Conservation (phyloP, 2,888 invertebrate species). For the Platycheirus rosarum region DNA sequence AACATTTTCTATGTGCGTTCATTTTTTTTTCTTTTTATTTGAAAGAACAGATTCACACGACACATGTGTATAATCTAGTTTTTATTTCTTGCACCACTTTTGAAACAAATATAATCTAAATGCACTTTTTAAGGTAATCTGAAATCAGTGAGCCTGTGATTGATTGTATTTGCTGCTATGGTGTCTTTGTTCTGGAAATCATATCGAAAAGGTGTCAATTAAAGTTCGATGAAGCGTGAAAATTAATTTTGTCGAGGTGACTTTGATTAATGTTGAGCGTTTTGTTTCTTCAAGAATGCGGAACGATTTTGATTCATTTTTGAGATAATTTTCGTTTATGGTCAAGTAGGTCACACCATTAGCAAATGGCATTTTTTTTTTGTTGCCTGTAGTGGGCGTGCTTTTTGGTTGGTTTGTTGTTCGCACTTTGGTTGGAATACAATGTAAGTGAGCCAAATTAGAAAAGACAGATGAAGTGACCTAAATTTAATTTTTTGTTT, state of each 20-base stretch:
- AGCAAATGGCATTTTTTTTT: not conserved
- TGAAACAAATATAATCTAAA: not conserved
- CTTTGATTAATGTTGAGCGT: conserved; percentile 54
- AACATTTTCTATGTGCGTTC: conserved; percentile 38
- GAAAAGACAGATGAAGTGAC: too few species aligned
- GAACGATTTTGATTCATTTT: conserved; percentile 19
- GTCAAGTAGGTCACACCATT: conserved; percentile 19
- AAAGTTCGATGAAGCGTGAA: conserved; percentile 50
- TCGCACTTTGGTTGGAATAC: not conserved
- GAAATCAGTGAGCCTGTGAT: conserved; percentile 28
- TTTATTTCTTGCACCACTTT: conserved; percentile 9
- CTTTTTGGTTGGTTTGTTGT: not conserved
- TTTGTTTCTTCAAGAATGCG: conserved; percentile 31
- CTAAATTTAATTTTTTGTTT: not conserved
- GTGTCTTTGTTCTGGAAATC: conserved; percentile 8
- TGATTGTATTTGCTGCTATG: not conserved
- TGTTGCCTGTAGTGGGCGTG: not conserved
- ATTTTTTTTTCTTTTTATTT: not conserved
- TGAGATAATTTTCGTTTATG: not conserved
- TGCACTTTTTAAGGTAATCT: conserved; percentile 12
- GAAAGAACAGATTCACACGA: conserved; percentile 17
- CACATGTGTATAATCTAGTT: conserved; percentile 4
- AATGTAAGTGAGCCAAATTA: not conserved
- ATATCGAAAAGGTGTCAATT: conserved; percentile 53
- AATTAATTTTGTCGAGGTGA: conserved; percentile 30